These are phyloP conservation scores for Caerostris extrusa DNA, from an alignment of 1,140 invertebrate genomes.

Conservation along the genomic window DNA sequence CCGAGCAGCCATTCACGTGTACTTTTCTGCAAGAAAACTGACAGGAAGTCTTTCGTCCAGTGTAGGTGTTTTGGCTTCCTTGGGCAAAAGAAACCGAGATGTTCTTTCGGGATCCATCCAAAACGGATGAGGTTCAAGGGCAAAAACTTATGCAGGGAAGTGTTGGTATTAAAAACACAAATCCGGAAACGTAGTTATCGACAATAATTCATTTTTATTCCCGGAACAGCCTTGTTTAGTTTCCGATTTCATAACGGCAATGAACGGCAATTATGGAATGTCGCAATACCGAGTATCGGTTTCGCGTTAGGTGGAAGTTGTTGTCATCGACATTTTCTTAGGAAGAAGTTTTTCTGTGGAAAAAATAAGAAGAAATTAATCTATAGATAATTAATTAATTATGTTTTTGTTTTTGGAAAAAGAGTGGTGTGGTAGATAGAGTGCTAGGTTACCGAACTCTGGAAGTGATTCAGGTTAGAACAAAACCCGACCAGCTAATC, in stretches of 20 bases:
- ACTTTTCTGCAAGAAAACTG: not conserved
- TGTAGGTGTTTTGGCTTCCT: constrained; percentile 40
- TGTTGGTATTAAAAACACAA: constrained; percentile 66
- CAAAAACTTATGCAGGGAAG: constrained; percentile 58
- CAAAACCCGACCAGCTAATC: too few species aligned
- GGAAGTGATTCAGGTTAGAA: too few species aligned
- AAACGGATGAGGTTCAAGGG: constrained; percentile 65
- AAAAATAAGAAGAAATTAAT: too few species aligned
- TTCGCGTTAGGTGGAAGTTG: not conserved
- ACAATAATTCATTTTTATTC: constrained; percentile 55
- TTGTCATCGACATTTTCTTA: not conserved
- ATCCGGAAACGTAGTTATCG: constrained; percentile 63
- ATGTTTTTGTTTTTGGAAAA: too few species aligned
- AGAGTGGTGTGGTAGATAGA: too few species aligned
- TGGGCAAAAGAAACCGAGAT: too few species aligned
- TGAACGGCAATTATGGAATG: constrained; percentile 56
- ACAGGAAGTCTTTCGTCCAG: not conserved
- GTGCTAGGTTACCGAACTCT: too few species aligned
- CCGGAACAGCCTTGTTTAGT: constrained; percentile 63
- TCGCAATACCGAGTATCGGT: not conserved
- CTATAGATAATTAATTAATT: too few species aligned
- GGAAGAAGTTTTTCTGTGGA: too few species aligned
- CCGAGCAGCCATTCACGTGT: not conserved
- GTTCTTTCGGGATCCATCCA: not conserved
- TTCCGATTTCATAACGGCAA: constrained; percentile 69